A percentile compares a stretch with the other conserved stretches of the same genome.
Conservation (phyloP, 2,113 vertebrate species). For the Podilymbus podiceps region DNA sequence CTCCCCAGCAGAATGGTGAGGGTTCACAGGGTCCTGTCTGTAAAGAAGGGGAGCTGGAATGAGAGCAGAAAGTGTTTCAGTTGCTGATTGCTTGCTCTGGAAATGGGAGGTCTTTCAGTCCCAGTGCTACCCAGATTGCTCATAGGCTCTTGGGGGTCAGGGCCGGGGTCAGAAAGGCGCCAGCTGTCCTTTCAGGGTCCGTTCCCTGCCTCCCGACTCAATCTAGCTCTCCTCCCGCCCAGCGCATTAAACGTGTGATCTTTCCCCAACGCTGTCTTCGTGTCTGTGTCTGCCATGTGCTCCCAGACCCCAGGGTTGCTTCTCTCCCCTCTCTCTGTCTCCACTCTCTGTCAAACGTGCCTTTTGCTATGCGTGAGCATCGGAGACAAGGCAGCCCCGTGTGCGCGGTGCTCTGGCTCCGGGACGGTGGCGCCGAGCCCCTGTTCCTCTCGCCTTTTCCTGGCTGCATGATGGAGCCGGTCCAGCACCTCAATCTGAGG, state of each 20-base stretch:
- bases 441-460: background rate
- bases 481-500: background rate
- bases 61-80: background rate
- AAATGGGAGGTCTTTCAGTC: background rate
- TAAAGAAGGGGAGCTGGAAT: background rate
- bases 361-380: background rate
- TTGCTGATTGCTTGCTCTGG: background rate
- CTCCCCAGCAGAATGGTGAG: background rate
- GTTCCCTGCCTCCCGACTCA: background rate
- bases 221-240: background rate
- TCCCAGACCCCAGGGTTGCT: background rate
- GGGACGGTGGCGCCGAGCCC: background rate
- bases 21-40: background rate
- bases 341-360: background rate
- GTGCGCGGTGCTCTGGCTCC: accelerated
- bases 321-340: background rate
- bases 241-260: background rate
- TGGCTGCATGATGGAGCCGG: accelerated
- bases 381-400: background rate
- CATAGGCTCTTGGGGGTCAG: background rate
- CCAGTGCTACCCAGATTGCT: background rate
- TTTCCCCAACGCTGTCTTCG: background rate
- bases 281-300: background rate
- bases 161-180: background rate
- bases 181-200: background rate